phyloP scores from a whole-genome alignment of 2,888 invertebrate genomes.

The Eilema griseolum region DNA sequence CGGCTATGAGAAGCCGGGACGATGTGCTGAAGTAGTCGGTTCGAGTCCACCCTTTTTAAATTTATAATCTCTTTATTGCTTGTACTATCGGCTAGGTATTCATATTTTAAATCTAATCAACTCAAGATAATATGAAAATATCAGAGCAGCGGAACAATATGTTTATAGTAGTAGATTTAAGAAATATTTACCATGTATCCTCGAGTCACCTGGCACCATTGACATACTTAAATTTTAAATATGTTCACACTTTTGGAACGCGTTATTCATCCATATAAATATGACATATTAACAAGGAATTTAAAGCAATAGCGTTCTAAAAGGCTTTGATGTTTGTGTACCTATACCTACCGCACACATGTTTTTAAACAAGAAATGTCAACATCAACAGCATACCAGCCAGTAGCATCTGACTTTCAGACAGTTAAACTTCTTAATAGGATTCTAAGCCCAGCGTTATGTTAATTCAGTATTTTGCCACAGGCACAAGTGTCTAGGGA shows the following conservation, averaged over 20 bases:
- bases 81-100: neutral
- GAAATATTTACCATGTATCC: conserved; percentile 24
- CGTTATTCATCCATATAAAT: neutral
- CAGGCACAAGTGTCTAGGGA: too few species aligned
- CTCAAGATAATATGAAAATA: neutral
- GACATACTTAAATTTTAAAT: conserved; percentile 54
- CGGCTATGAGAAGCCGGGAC: too few species aligned
- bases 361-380: conserved; percentile 35
- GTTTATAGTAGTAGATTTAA: neutral
- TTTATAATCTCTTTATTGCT: neutral
- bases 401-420: conserved; percentile 22
- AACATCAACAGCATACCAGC: conserved; percentile 29
- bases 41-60: neutral
- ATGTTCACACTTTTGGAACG: conserved; percentile 5
- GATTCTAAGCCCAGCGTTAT: neutral
- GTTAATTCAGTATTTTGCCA: too few species aligned
- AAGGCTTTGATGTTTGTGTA: conserved; percentile 37
- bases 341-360: neutral
- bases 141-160: neutral
- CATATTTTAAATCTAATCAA: neutral
- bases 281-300: conserved; percentile 34
- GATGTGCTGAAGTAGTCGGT: too few species aligned
- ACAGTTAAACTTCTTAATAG: neutral
- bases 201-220: conserved; percentile 48
- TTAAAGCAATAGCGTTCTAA: conserved; percentile 43